Base-by-base conservation (phyloP, 2,797 vertebrate species). In the Xenentodon cancila region DNA sequence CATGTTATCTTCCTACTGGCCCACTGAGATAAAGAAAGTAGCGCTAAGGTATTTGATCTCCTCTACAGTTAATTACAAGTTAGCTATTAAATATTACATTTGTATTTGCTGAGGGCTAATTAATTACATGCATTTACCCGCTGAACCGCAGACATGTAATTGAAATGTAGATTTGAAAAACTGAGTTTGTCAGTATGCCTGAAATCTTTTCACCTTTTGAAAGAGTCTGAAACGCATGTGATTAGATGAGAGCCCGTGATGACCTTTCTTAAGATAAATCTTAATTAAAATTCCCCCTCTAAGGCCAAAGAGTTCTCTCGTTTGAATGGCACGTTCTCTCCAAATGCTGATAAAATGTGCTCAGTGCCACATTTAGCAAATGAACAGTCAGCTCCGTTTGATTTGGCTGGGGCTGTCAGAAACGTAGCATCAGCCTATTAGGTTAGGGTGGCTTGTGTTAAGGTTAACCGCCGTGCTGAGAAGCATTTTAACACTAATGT, bases 261-360 rank as follows among this genome's bases (percentile, higher is more conserved):
- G 65, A 85, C 73, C 64, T 80, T 84, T 85, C 67, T 67, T 56
- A 18, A 64, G 56, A 51, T 56, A 50, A 25, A 71, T 68, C 49
- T 74, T 81, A 79, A 87, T 89, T 86, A 87, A 77, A 83, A 83
- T 79, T 78, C 64, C 60, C 68, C 74, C 76, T 84, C 67, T 53
- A 25, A 73, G 67, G 71, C 73, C 71, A 58, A 66, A 62, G n/a
- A 71, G 65, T 63, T 51, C 50, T 76, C 69, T 73, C 60, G 57
- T 81, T 72, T 63, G 56, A 47, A 5, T 62, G 44, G 75, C 46
- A 56, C 42, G 43, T 78, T 72, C 49, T 40, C 55, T 32, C 50
- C 44, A 72, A 75, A 58, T 64, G 25, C 56, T 9, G 58, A 87
- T 73, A 78, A 54, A 74, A 81, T 77, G 66, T 73, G 64, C 71